Evolutionary conservation across 2,113 vertebrate genomes (phyloP).

Genomic region (Cygnus atratus): DNA sequence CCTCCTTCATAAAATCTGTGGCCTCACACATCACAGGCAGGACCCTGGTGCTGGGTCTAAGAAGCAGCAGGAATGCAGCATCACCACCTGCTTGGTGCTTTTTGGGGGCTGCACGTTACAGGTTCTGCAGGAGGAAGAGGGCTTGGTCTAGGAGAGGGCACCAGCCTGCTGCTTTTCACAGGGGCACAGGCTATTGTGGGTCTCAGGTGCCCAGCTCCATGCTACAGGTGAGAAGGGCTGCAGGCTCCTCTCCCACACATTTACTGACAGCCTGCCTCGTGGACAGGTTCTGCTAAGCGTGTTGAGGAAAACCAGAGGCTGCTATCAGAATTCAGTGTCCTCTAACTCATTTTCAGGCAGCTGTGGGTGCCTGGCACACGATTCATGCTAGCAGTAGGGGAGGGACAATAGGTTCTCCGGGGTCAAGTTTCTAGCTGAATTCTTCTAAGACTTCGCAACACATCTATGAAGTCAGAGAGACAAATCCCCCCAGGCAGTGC

Average conservation of each 20-base stretch:
- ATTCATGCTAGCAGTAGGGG: background rate
- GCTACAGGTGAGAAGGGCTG: background rate
- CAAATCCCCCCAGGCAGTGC: background rate
- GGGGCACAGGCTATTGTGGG: background rate
- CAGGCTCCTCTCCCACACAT: accelerated
- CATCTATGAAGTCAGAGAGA: background rate
- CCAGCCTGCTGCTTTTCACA: accelerated
- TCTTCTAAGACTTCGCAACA: background rate
- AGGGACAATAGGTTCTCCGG: background rate
- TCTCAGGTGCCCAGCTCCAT: background rate
- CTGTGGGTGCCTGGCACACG: accelerated
- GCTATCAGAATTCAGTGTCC: background rate
- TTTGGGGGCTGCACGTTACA: background rate
- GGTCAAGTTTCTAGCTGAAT: background rate
- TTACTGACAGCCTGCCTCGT: accelerated
- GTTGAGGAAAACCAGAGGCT: background rate
- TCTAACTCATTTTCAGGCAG: background rate
- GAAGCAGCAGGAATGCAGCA: accelerated
- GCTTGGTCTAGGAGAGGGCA: background rate
- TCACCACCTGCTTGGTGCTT: accelerated
- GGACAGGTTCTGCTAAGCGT: background rate
- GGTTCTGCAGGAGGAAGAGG: background rate
- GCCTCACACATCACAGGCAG: accelerated
- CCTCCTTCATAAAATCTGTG: background rate
- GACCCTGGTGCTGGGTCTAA: accelerated